Evolutionary conservation across 23 tunicate genomes (phyloP).

Genomic region (Halocynthia roretzi): DNA sequence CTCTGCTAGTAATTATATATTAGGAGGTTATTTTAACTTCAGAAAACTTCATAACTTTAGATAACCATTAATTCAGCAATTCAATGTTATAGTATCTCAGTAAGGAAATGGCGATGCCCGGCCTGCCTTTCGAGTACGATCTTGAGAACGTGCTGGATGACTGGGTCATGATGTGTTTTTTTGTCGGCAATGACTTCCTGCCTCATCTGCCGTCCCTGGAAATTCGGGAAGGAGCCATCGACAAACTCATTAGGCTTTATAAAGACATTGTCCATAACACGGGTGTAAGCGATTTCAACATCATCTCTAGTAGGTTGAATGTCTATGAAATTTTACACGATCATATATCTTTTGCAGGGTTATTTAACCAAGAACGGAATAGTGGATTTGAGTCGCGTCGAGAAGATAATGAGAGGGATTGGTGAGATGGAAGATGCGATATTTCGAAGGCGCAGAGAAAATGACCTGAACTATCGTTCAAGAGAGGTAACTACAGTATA

Average conservation of each 20-base stretch:
- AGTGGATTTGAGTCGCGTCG: slow-evolving; percentile 64
- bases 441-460: slow-evolving; percentile 69
- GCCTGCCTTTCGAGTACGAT: slow-evolving; percentile 80
- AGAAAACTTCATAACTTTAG: not conserved
- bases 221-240: slow-evolving; percentile 98
- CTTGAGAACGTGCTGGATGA: slow-evolving; percentile 94
- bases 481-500: slow-evolving; percentile 46
- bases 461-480: slow-evolving; percentile 58
- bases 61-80: not conserved
- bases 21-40: not conserved
- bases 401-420: slow-evolving; percentile 84
- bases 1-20: too few relatives aligned
- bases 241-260: slow-evolving; percentile 82
- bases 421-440: slow-evolving; percentile 91
- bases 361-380: slow-evolving; percentile 77
- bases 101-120: slow-evolving; percentile 85
- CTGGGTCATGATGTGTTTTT: slow-evolving; percentile 99
- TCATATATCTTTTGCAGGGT: slow-evolving; percentile 20
- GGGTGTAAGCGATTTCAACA: slow-evolving; percentile 25
- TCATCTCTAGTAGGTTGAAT: too few relatives aligned
- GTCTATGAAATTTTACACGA: not conserved
- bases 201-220: slow-evolving; percentile 94
- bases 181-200: slow-evolving; percentile 96
- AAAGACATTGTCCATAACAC: slow-evolving; percentile 82
- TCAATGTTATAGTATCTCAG: slow-evolving; percentile 45